phyloP scores from a whole-genome alignment of 1,140 invertebrate species.

The Polyergus mexicanus region DNA sequence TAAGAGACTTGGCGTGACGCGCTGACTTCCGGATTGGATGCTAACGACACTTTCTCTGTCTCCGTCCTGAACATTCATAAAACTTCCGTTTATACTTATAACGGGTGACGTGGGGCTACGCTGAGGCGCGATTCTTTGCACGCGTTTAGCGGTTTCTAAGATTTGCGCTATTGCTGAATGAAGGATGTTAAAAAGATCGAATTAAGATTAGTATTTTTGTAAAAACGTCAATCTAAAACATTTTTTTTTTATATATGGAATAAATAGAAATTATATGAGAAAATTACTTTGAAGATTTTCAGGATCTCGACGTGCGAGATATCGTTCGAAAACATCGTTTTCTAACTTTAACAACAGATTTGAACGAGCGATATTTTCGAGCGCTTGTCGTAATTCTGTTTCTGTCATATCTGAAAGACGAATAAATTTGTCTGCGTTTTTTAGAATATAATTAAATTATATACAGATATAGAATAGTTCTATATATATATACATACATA shows the following conservation, averaged over 20 bases:
- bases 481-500: no score
- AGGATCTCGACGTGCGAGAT: constrained; percentile 73
- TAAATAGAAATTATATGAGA: constrained; percentile 1
- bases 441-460: not conserved
- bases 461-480: not conserved
- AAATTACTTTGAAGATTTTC: constrained; percentile 72
- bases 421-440: not conserved
- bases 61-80: not conserved
- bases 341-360: constrained; percentile 76
- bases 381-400: constrained; percentile 69
- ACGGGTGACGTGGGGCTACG: constrained; percentile 35
- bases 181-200: constrained; percentile 18
- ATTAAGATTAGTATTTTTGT: not conserved
- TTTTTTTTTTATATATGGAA: not conserved
- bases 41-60: constrained; percentile 35
- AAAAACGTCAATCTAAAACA: constrained; percentile 7
- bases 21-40: constrained; percentile 35
- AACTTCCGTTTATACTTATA: constrained; percentile 66
- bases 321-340: constrained; percentile 81
- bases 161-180: constrained; percentile 67
- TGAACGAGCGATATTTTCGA: constrained; percentile 64
- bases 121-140: constrained; percentile 56
- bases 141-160: constrained; percentile 69
- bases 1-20: constrained; percentile 27
- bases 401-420: constrained; percentile 70